phyloP scores from a whole-genome alignment of 2,113 vertebrate genomes.

The Zosterops japonicus region DNA sequence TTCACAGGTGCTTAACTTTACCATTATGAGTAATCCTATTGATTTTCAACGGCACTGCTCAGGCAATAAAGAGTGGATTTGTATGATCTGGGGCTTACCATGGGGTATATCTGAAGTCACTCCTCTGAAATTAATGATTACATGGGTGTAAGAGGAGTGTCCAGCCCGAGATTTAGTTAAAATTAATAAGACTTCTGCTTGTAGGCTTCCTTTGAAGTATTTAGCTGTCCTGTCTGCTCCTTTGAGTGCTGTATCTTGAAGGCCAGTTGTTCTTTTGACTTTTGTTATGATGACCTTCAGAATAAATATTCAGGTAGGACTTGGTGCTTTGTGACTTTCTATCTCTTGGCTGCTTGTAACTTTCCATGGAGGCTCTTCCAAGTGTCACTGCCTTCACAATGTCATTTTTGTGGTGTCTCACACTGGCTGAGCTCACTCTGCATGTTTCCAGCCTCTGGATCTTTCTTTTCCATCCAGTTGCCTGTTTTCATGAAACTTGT shows the following conservation, averaged over 20 bases:
- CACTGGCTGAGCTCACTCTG: background rate
- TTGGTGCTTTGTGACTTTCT: background rate
- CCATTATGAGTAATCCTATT: slow-evolving; percentile 31
- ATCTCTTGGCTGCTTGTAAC: background rate
- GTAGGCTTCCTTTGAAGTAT: background rate
- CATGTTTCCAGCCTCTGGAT: background rate
- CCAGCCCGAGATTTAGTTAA: background rate
- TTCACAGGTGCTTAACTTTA: slow-evolving; percentile 49
- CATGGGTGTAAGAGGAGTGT: background rate
- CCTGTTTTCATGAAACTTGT: background rate
- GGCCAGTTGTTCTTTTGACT: background rate
- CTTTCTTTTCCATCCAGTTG: background rate
- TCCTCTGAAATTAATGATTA: slow-evolving; percentile 11
- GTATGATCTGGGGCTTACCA: background rate
- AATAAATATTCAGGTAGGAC: background rate
- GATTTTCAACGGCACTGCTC: slow-evolving; percentile 11
- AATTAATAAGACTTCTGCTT: background rate
- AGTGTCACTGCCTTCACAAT: background rate
- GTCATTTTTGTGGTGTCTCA: background rate
- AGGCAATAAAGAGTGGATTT: slow-evolving; percentile 33
- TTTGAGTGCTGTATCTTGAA: background rate
- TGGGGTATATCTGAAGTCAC: background rate
- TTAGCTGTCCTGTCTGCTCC: background rate
- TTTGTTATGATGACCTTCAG: background rate
- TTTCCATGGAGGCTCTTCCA: background rate